Conservation (phyloP, 1,140 invertebrate species). For the Arion vulgaris region DNA sequence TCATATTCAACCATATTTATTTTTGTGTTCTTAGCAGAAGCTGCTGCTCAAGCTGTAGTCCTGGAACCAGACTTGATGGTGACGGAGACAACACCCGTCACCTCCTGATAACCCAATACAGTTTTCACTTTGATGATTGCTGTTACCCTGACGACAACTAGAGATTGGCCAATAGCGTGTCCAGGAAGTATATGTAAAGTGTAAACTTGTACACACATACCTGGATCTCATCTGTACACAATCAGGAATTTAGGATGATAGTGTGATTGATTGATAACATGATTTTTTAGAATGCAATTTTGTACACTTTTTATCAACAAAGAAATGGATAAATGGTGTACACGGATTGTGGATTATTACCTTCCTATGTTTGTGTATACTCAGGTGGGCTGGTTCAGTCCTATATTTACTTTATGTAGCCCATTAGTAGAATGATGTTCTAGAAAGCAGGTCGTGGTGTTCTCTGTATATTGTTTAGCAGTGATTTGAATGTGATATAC, state of each 20-base stretch:
- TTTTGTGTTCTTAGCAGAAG: not conserved
- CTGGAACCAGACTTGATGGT: not conserved
- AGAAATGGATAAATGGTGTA: not conserved
- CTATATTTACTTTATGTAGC: not conserved
- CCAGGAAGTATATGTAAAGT: not conserved
- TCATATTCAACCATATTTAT: too few species aligned
- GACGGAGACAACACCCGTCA: not conserved
- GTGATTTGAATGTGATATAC: too few species aligned
- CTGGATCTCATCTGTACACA: slow-evolving; percentile 6
- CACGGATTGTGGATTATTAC: not conserved
- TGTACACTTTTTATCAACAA: not conserved
- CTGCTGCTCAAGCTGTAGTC: not conserved
- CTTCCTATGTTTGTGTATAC: not conserved
- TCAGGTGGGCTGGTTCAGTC: not conserved
- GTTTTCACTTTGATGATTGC: not conserved
- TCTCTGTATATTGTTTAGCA: too few species aligned
- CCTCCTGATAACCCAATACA: not conserved
- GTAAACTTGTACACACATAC: not conserved
- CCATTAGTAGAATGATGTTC: too few species aligned
- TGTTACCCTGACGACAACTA: not conserved
- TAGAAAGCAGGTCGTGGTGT: too few species aligned
- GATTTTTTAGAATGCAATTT: too few species aligned
- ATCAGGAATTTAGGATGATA: not conserved
- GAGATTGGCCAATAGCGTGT: not conserved
- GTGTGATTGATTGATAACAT: not conserved